phyloP scores from a whole-genome alignment of 2,888 invertebrate species.

The Hartigia nigra region DNA sequence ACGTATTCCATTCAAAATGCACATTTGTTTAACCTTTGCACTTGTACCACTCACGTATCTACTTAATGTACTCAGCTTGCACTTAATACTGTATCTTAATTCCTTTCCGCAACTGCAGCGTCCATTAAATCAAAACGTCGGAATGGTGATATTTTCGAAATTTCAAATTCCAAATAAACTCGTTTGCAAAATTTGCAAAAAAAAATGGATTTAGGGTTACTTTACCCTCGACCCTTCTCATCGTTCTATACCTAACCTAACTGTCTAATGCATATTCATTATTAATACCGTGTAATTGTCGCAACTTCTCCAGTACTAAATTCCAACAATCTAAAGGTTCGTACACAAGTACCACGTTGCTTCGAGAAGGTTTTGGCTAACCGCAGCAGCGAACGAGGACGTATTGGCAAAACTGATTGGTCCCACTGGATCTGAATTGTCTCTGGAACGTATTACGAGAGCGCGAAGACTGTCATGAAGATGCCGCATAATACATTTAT shows the following conservation, averaged over 20 bases:
- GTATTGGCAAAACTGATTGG: neutral
- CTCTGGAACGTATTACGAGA: neutral
- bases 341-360: neutral
- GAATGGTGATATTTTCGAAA: too few relatives aligned
- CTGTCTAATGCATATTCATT: neutral
- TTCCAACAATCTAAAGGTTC: neutral
- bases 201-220: neutral
- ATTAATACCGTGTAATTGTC: neutral
- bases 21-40: neutral
- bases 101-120: too few relatives aligned
- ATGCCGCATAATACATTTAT: neutral
- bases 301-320: neutral
- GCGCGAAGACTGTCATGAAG: neutral
- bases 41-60: too few relatives aligned
- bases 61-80: too few relatives aligned
- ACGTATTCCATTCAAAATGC: neutral
- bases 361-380: neutral
- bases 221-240: neutral
- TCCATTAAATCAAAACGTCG: too few relatives aligned
- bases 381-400: too few relatives aligned
- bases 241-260: neutral
- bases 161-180: too few relatives aligned
- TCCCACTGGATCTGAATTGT: neutral
- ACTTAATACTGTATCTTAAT: too few relatives aligned
- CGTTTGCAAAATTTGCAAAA: neutral